Base-by-base conservation (phyloP, 37 sponge, comb jelly and placozoan genomes). In the Bolinopsis microptera region DNA sequence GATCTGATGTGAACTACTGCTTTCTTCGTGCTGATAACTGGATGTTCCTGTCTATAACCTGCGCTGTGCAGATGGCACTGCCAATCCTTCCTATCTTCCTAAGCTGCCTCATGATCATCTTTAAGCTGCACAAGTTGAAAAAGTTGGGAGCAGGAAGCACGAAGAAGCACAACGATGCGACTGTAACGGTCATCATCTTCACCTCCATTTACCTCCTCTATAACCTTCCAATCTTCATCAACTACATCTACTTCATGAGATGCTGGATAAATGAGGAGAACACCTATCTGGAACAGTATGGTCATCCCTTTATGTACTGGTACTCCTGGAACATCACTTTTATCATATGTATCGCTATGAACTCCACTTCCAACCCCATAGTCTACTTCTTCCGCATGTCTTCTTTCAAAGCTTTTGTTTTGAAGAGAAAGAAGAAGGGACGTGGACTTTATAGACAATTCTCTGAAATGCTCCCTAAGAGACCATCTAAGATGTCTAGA, bases 291-390 rank as follows among this genome's bases (percentile, higher is more conserved):
- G 75, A 72, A 28, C 75, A 72, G 22, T 72, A 72, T n/a, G 3
- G 26, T 24, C 18, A 8, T 72, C 75, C 75, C 75, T 72, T 72
- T 21, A 30, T 72, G 31, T 72, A 72, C 75, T 72, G 75, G 75
- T 72, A 72, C 75, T 72, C 75, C 75, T 72, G 75, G 75, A 72
- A 72, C 31, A 28, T 72, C 75, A 30, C 75, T 28, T 72, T 72
- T 21, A 72, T 72, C 75, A 28, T 72, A 8, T 72, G 75, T 72
- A 72, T 72, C 75, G 75, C 75, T n/a, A n/a, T 72, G 31, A 72
- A 72, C 75, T 72, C 75, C 5, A n/a, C 75, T 28, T 72, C 75
- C 18, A 72, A 72, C 31, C 75, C 75, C 75, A n/a, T 72, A n/a
- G 22, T 72, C 31, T 72, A 72, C 75, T 72, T 30, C 75, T 28